A percentile compares a stretch with the other conserved stretches of the same genome.
phyloP scores from a whole-genome alignment of 2,113 vertebrate species.

The Poicephalus gulielmi region DNA sequence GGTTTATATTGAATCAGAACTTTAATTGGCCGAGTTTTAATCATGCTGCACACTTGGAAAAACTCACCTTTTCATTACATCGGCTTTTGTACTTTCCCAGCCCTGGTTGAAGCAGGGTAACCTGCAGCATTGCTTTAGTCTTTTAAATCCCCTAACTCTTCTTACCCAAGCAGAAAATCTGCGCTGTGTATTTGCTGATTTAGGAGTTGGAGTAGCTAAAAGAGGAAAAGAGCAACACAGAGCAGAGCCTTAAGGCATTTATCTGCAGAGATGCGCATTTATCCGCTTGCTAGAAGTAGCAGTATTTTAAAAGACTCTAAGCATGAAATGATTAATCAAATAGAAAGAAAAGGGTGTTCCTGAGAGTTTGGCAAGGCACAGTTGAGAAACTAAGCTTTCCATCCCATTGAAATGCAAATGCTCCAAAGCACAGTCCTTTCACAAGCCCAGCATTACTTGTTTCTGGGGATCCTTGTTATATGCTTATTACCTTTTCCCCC shows the following conservation, averaged over 20 bases:
- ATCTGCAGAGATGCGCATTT: not conserved
- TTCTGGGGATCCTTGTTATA: slow-evolving; percentile 14
- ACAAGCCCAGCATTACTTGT: not conserved
- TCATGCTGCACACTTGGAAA: not conserved
- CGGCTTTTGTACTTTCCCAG: slow-evolving; percentile 19
- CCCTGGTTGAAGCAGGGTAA: not conserved
- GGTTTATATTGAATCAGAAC: slow-evolving; percentile 9
- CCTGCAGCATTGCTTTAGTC: not conserved
- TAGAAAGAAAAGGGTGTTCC: slow-evolving; percentile 43
- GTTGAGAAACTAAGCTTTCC: slow-evolving; percentile 41
- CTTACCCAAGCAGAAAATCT: not conserved
- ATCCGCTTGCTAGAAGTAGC: slow-evolving; percentile 21
- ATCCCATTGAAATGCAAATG: slow-evolving; percentile 69
- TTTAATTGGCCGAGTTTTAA: slow-evolving; percentile 50
- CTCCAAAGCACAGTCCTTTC: not conserved
- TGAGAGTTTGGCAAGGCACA: slow-evolving; percentile 37
- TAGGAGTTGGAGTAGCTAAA: not conserved
- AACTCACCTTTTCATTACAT: slow-evolving; percentile 19
- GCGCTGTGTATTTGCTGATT: not conserved
- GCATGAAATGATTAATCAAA: slow-evolving; percentile 64
- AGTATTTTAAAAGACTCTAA: slow-evolving; percentile 37
- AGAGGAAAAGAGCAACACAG: not conserved
- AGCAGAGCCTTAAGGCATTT: slow-evolving; percentile 3
- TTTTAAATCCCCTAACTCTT: not conserved
- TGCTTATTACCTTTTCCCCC: not conserved